phyloP scores from a whole-genome alignment of 1,140 invertebrate genomes.

The Oscheius sp. region DNA sequence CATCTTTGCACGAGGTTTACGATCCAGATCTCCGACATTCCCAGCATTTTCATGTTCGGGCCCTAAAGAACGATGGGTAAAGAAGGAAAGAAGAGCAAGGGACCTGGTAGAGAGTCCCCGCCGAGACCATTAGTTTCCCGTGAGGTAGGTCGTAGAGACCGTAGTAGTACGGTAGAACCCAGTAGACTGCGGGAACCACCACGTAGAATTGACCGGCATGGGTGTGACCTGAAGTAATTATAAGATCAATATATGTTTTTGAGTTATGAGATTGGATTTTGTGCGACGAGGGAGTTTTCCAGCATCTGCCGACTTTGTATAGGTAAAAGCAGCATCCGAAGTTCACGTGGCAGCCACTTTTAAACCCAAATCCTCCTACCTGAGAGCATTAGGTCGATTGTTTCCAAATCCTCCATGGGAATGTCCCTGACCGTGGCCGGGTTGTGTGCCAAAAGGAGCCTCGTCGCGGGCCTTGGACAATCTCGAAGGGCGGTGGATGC shows the following conservation, averaged over 20 bases:
- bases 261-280: not conserved
- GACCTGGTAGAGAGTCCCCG: slow-evolving; percentile 32
- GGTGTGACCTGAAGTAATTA: slow-evolving; percentile 33
- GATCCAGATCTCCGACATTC: slow-evolving; percentile 36
- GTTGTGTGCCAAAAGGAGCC: slow-evolving; percentile 38
- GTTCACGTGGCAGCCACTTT: too few species aligned
- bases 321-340: too few species aligned
- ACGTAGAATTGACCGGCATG: slow-evolving; percentile 47
- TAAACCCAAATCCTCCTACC: slow-evolving; percentile 11
- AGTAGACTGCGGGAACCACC: slow-evolving; percentile 36
- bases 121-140: slow-evolving; percentile 20
- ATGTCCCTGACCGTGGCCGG: slow-evolving; percentile 35
- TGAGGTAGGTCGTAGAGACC: slow-evolving; percentile 38
- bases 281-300: too few species aligned
- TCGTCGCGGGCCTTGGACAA: slow-evolving; percentile 22
- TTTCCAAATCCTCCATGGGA: slow-evolving; percentile 18
- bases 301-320: too few species aligned
- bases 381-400: slow-evolving; percentile 39
- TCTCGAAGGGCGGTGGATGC: slow-evolving; percentile 24
- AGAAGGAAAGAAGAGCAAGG: not conserved
- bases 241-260: not conserved
- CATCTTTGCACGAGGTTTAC: slow-evolving; percentile 20
- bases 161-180: slow-evolving; percentile 40
- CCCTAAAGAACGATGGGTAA: slow-evolving; percentile 25
- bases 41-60: slow-evolving; percentile 45